Percentiles rank a stretch among this genome's conserved stretches.
These are phyloP conservation scores for Abscondita cerata DNA, from an alignment of 2,888 invertebrate species.

Conservation along the genomic window DNA sequence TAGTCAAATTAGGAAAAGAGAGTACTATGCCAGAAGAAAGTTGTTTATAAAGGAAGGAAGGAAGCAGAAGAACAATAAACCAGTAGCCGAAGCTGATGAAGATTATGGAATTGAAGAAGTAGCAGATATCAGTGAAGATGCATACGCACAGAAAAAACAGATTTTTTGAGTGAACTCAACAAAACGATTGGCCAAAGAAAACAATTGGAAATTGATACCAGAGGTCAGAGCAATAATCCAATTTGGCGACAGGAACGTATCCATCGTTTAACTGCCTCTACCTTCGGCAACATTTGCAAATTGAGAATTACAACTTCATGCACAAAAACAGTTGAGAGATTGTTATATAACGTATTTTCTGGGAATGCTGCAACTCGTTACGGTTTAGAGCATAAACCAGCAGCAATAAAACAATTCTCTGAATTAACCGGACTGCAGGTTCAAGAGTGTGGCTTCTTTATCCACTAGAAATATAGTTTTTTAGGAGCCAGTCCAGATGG, in stretches of 20 bases:
- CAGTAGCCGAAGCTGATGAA: neutral
- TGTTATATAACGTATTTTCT: neutral
- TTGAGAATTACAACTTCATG: neutral
- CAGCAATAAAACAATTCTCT: neutral
- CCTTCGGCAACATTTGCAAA: conserved; percentile 4
- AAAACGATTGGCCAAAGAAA: neutral
- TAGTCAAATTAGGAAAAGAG: no score
- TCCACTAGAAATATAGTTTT: neutral
- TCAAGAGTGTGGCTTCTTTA: neutral
- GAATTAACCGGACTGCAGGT: neutral
- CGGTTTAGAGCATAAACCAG: neutral
- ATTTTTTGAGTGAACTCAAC: neutral
- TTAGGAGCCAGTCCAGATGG: neutral
- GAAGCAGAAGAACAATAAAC: no score
- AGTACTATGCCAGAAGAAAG: no score
- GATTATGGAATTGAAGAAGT: neutral
- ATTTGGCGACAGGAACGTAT: neutral
- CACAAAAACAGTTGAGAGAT: neutral
- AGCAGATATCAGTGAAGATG: neutral
- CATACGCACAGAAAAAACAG: neutral
- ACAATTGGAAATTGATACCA: neutral
- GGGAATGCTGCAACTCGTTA: neutral
- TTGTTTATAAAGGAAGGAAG: neutral
- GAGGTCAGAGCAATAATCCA: neutral
- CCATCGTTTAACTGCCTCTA: neutral